Conservation (phyloP, 2,797 vertebrate species). For the Huso huso region DNA sequence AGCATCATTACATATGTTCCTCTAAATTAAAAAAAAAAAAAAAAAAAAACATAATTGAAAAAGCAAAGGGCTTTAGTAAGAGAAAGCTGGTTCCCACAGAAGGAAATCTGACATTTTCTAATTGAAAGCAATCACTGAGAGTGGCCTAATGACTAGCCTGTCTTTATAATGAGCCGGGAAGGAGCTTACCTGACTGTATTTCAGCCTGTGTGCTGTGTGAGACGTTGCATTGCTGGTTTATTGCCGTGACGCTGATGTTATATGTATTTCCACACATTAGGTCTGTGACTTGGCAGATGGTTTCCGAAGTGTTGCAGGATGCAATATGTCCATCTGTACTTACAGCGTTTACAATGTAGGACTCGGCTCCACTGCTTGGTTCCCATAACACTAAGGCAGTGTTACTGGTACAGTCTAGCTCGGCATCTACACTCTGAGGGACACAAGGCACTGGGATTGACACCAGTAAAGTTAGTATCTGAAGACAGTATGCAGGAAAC, state of each 20-base stretch:
- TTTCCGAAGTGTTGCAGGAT: slow-evolving; percentile 38
- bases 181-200: slow-evolving; percentile 45
- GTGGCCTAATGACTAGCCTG: too few relatives aligned
- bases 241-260: slow-evolving; percentile 51
- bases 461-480: not conserved
- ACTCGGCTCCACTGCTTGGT: slow-evolving; percentile 39
- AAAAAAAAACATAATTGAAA: too few relatives aligned
- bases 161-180: too few relatives aligned
- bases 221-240: slow-evolving; percentile 47
- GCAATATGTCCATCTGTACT: slow-evolving; percentile 34
- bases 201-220: slow-evolving; percentile 31
- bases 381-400: slow-evolving; percentile 48
- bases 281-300: slow-evolving; percentile 45
- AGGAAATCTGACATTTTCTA: too few relatives aligned
- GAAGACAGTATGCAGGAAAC: too few relatives aligned
- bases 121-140: too few relatives aligned
- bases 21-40: too few relatives aligned
- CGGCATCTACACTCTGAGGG: slow-evolving; percentile 34
- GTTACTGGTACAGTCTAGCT: slow-evolving; percentile 43
- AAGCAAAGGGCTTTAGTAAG: too few relatives aligned
- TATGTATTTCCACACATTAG: slow-evolving; percentile 56
- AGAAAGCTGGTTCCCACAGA: too few relatives aligned
- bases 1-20: too few relatives aligned
- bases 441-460: slow-evolving; percentile 53
- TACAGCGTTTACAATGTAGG: slow-evolving; percentile 45